These are phyloP conservation scores for Meliscaeva auricollis DNA, from an alignment of 2,888 invertebrate genomes.

Conservation along the genomic window DNA sequence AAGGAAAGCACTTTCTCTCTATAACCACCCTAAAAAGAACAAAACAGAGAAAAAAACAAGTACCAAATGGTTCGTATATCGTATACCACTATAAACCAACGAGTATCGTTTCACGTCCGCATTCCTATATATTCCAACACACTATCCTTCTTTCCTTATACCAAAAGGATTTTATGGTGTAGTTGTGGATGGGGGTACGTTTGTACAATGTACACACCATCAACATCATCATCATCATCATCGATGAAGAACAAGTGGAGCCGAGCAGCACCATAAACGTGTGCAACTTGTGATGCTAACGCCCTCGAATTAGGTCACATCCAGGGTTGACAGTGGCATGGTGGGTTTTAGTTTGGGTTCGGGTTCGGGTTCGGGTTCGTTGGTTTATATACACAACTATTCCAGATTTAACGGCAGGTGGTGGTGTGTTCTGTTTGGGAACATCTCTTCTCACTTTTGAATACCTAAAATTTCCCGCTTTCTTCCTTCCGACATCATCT, in stretches of 20 bases:
- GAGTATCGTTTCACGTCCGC: constrained; percentile 76
- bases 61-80: constrained; percentile 3
- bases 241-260: constrained; percentile 55
- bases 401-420: constrained; percentile 69
- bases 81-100: constrained; percentile 53
- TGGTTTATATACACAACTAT: constrained; percentile 36
- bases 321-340: constrained; percentile 76
- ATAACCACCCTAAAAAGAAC: constrained; percentile 61
- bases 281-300: constrained; percentile 74
- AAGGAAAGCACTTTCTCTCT: constrained; percentile 76
- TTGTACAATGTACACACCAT: constrained; percentile 24
- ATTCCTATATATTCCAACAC: constrained; percentile 60
- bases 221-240: constrained; percentile 34
- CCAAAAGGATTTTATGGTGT: constrained; percentile 60
- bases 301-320: constrained; percentile 76
- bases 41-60: constrained; percentile 1
- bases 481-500: constrained; percentile 4
- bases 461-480: constrained; percentile 1
- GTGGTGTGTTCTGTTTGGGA: constrained; percentile 39
- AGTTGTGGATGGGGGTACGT: constrained; percentile 5
- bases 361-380: constrained; percentile 39
- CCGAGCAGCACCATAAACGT: constrained; percentile 57
- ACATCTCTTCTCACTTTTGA: constrained; percentile 46
- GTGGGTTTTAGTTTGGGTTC: constrained; percentile 32
- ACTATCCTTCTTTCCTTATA: constrained; percentile 35